These are phyloP conservation scores for Antheraea pernyi DNA, from an alignment of 1,140 invertebrate species.

Conservation along the genomic window DNA sequence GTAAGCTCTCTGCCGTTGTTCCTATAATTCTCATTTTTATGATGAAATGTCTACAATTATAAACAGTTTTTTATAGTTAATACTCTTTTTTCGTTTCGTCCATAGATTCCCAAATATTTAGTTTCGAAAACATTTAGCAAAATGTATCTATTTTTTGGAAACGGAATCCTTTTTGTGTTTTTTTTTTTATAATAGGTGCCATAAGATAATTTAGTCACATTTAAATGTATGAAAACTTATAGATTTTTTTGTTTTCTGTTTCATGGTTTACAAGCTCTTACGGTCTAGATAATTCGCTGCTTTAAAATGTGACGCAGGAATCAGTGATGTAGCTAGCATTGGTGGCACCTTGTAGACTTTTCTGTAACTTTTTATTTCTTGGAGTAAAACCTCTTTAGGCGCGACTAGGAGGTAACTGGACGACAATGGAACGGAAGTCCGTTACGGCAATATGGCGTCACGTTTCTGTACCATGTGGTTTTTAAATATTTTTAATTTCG, in stretches of 20 bases:
- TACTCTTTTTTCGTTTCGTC: not conserved
- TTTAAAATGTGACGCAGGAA: no score
- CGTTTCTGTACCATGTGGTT: no score
- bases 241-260: not conserved
- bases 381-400: no score
- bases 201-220: not conserved
- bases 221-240: not conserved
- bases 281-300: not conserved
- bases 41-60: no score
- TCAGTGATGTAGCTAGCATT: no score
- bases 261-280: not conserved
- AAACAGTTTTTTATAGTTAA: not conserved
- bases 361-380: no score
- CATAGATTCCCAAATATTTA: not conserved
- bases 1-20: constrained; percentile 66
- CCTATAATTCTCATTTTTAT: constrained; percentile 42
- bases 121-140: no score
- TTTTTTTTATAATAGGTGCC: not conserved
- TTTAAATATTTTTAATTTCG: no score
- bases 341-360: no score
- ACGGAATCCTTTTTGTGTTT: not conserved
- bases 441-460: no score
- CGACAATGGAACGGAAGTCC: no score
- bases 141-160: not conserved
- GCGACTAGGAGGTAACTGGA: no score